These are phyloP conservation scores for Ichneumoninae sp. DNA, from an alignment of 2,888 invertebrate species.

Conservation along the genomic window DNA sequence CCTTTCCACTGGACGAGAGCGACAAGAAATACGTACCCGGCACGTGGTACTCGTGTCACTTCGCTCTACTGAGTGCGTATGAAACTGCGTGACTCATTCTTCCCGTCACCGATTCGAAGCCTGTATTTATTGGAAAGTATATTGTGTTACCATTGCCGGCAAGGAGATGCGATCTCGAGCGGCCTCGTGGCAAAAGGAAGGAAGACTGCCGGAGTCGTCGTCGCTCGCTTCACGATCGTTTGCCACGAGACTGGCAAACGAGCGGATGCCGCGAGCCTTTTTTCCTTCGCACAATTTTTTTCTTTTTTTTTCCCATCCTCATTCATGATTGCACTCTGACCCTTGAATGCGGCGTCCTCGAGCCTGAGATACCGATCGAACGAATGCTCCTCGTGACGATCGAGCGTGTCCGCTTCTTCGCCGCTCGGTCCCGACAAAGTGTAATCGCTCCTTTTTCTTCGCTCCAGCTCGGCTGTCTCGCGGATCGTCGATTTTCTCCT, in stretches of 20 bases:
- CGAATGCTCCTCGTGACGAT: conserved; percentile 62
- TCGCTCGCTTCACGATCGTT: conserved; percentile 17
- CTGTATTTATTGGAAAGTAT: conserved; percentile 41
- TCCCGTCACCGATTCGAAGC: conserved; percentile 31
- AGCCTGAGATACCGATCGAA: conserved; percentile 24
- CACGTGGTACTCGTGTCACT: conserved; percentile 23
- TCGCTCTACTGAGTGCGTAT: conserved; percentile 43
- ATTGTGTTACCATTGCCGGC: conserved; percentile 38
- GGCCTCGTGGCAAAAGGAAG: conserved; percentile 23
- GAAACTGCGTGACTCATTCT: conserved; percentile 59
- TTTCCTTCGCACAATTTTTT: neutral
- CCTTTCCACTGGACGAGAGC: conserved; percentile 51
- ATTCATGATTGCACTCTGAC: conserved; percentile 12
- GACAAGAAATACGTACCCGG: conserved; percentile 19
- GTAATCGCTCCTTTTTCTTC: conserved; percentile 51
- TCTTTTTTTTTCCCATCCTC: neutral
- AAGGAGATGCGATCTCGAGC: conserved; percentile 30
- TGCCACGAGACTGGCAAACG: conserved; percentile 9
- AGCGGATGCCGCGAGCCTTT: neutral
- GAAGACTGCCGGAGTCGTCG: conserved; percentile 16
- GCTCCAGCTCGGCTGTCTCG: neutral
- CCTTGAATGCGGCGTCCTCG: conserved; percentile 2
- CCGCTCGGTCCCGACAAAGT: conserved; percentile 69
- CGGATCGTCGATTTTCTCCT: conserved; percentile 62
- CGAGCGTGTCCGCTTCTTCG: conserved; percentile 71